phyloP scores from a whole-genome alignment of 2,888 invertebrate species.

The Stegophylla sp. region DNA sequence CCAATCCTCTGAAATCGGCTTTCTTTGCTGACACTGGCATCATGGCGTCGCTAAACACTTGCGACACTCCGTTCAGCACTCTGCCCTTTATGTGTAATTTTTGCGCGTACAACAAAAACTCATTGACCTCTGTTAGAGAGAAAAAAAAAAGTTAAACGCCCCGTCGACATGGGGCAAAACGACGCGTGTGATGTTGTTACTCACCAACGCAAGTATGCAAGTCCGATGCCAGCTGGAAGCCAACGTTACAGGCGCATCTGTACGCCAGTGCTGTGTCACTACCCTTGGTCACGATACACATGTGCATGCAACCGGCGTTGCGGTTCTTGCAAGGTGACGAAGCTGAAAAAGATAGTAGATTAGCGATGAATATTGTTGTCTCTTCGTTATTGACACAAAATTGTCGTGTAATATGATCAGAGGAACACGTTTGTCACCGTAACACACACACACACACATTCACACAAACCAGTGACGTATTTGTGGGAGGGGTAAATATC shows the following conservation, averaged over 20 bases:
- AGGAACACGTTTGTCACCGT: too few species aligned
- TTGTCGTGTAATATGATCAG: too few species aligned
- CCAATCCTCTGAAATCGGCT: conserved; percentile 92
- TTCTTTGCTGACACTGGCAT: conserved; percentile 89
- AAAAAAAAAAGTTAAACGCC: background rate
- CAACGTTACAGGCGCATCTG: conserved; percentile 90
- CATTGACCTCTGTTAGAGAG: conserved; percentile 71
- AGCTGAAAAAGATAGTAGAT: background rate
- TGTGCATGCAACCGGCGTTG: conserved; percentile 89
- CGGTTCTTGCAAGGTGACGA: conserved; percentile 81
- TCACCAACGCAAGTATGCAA: conserved; percentile 77
- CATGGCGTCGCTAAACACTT: conserved; percentile 94
- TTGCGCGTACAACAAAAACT: conserved; percentile 94
- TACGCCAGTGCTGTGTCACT: conserved; percentile 78
- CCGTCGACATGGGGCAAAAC: background rate
- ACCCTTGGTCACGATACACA: conserved; percentile 88
- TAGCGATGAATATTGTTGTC: too few species aligned
- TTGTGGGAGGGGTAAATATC: too few species aligned
- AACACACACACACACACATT: too few species aligned
- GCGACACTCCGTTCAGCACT: conserved; percentile 84
- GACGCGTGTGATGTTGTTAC: conserved; percentile 60
- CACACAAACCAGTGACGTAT: too few species aligned
- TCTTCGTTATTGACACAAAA: too few species aligned
- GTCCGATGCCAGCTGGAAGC: conserved; percentile 78
- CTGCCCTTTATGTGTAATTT: conserved; percentile 95